Conservation (phyloP, 1,140 invertebrate genomes). For the Drosophila serrata region DNA sequence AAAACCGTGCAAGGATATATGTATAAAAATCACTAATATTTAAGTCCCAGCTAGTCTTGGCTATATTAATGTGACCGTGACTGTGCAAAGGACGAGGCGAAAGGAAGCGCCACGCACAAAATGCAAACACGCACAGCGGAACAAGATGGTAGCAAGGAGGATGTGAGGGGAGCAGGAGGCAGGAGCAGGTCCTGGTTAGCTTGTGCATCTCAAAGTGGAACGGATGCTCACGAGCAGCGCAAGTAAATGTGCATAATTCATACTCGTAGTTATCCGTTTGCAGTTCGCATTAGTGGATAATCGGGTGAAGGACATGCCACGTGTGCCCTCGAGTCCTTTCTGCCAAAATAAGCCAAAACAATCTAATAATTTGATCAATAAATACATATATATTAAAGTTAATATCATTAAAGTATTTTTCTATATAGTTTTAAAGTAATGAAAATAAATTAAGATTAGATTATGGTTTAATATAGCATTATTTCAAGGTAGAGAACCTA, state of each 20-base stretch:
- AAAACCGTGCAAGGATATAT: no score
- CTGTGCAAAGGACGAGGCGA: slow-evolving; percentile 17
- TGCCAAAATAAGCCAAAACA: background rate
- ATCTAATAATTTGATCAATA: background rate
- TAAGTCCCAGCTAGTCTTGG: background rate
- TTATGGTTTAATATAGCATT: no score
- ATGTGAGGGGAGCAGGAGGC: background rate
- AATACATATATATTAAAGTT: background rate
- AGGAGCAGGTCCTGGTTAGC: slow-evolving; percentile 7
- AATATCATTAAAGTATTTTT: background rate
- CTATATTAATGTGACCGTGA: background rate
- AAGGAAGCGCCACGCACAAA: slow-evolving; percentile 33
- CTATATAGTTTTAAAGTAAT: no score
- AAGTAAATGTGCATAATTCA: slow-evolving; percentile 79
- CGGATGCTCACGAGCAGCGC: slow-evolving; percentile 23
- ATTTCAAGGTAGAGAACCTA: no score
- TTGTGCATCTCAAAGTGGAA: slow-evolving; percentile 50
- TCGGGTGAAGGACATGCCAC: slow-evolving; percentile 60
- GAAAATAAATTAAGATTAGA: no score
- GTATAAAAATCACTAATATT: background rate
- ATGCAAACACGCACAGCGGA: slow-evolving; percentile 64
- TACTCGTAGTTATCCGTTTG: slow-evolving; percentile 57
- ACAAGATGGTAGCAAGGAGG: slow-evolving; percentile 13
- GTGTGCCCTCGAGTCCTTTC: slow-evolving; percentile 10
- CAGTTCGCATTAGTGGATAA: slow-evolving; percentile 52